Evolutionary conservation across 2,113 vertebrate genomes (phyloP).

Genomic region (Bufo bufo): DNA sequence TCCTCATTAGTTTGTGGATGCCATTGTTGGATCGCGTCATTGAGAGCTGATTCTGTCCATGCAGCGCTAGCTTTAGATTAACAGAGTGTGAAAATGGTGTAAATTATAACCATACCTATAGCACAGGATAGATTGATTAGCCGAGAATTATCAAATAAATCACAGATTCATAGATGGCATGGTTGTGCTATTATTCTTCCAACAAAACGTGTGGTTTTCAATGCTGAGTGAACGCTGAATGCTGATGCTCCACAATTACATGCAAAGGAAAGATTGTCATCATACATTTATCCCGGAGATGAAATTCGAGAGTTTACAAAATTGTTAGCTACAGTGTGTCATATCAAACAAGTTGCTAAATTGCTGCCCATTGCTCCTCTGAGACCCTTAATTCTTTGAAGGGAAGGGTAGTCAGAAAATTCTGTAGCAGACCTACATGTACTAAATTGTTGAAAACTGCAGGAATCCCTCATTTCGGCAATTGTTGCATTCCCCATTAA

Average conservation of each 20-base stretch:
- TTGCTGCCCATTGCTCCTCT: neutral
- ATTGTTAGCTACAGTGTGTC: conserved; percentile 3
- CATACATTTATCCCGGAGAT: neutral
- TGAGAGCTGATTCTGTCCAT: conserved; percentile 50
- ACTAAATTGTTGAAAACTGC: too few species aligned
- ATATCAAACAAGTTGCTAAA: neutral
- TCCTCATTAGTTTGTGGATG: conserved; percentile 54
- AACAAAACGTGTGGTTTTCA: neutral
- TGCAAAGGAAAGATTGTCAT: conserved; percentile 14
- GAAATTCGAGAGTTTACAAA: neutral
- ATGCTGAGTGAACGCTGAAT: neutral
- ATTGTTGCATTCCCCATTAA: too few species aligned
- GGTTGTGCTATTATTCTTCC: conserved; percentile 30
- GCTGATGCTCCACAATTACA: neutral
- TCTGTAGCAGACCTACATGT: too few species aligned
- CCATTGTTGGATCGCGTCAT: conserved; percentile 56
- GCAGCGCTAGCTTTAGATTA: conserved; percentile 23
- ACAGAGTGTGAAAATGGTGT: conserved; percentile 34
- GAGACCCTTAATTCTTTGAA: neutral
- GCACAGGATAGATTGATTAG: conserved; percentile 38
- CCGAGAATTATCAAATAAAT: conserved; percentile 35
- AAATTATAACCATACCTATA: conserved; percentile 40
- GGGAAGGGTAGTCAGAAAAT: too few species aligned
- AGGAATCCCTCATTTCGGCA: too few species aligned
- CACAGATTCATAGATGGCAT: conserved; percentile 15